phyloP scores from a whole-genome alignment of 2,888 invertebrate genomes.

The Rhodophaea formosa region DNA sequence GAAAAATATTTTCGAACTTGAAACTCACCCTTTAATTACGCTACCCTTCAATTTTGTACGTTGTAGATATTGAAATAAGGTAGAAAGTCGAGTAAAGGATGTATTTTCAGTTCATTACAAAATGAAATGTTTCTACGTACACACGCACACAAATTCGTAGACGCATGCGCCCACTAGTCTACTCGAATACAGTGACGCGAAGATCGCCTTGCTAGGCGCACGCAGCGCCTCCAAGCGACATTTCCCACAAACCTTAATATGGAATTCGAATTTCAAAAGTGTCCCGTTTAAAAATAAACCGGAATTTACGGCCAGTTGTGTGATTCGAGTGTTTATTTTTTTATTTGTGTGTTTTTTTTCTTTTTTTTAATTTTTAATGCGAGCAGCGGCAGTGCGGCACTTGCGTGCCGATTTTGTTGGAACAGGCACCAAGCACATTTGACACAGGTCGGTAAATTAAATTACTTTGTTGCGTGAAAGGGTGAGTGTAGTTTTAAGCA shows the following conservation, averaged over 20 bases:
- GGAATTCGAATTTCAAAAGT: constrained; percentile 60
- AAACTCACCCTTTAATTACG: constrained; percentile 45
- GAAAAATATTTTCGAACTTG: constrained; percentile 42
- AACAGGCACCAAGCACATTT: constrained; percentile 12
- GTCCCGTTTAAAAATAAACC: constrained; percentile 26
- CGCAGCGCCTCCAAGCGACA: constrained; percentile 48
- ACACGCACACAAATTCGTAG: constrained; percentile 35
- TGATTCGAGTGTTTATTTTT: constrained; percentile 19
- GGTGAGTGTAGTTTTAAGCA: constrained; percentile 46
- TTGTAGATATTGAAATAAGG: constrained; percentile 27
- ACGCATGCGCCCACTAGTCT: constrained; percentile 60
- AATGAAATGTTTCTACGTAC: constrained; percentile 57
- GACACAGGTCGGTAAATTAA: constrained; percentile 63
- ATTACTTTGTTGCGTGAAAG: constrained; percentile 64
- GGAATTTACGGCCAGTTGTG: constrained; percentile 22
- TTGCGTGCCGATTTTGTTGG: constrained; percentile 20
- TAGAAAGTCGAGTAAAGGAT: constrained; percentile 26
- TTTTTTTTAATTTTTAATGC: constrained; percentile 55
- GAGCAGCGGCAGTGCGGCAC: constrained; percentile 41
- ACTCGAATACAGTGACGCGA: constrained; percentile 53
- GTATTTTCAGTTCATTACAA: constrained; percentile 61
- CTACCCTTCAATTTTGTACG: constrained; percentile 29
- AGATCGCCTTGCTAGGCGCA: constrained; percentile 45
- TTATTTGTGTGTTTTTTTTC: constrained; percentile 31
- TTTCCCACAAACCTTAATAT: constrained; percentile 45